Conservation (phyloP, 1,140 invertebrate genomes). For the Magallana ariakensis region DNA sequence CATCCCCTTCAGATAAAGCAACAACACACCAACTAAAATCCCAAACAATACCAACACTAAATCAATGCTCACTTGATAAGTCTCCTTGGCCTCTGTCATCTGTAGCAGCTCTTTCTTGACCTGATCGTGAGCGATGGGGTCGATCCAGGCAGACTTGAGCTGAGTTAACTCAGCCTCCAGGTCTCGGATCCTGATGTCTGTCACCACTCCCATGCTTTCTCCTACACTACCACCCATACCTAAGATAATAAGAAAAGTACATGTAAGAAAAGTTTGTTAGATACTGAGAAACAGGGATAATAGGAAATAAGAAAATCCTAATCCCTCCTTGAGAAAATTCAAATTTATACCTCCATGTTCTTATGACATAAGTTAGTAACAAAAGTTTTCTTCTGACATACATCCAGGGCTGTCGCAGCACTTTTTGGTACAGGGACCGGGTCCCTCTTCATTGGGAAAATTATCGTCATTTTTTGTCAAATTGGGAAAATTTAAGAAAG, state of each 20-base stretch:
- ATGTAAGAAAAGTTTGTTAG: not conserved
- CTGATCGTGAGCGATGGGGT: slow-evolving; percentile 49
- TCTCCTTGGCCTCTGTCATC: slow-evolving; percentile 49
- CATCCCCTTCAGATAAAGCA: too few relatives aligned
- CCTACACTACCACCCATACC: slow-evolving; percentile 45
- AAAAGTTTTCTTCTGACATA: too few relatives aligned
- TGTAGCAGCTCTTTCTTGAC: slow-evolving; percentile 49
- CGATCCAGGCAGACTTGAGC: slow-evolving; percentile 57
- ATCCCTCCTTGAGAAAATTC: not conserved
- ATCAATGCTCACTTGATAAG: slow-evolving; percentile 59
- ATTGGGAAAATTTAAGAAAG: too few relatives aligned
- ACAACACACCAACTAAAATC: not conserved
- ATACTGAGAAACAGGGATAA: not conserved
- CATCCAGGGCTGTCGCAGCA: too few relatives aligned
- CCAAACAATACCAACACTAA: not conserved
- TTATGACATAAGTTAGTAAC: too few relatives aligned
- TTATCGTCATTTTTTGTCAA: too few relatives aligned
- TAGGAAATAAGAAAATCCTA: not conserved
- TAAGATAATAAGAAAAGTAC: not conserved
- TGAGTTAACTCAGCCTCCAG: slow-evolving; percentile 61
- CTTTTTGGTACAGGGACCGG: too few relatives aligned
- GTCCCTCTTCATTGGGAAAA: too few relatives aligned
- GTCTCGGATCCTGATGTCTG: slow-evolving; percentile 66
- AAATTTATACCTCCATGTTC: too few relatives aligned
- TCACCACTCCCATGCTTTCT: slow-evolving; percentile 69